phyloP scores from a whole-genome alignment of 1,140 invertebrate genomes.

The Euura saliciscinereae region DNA sequence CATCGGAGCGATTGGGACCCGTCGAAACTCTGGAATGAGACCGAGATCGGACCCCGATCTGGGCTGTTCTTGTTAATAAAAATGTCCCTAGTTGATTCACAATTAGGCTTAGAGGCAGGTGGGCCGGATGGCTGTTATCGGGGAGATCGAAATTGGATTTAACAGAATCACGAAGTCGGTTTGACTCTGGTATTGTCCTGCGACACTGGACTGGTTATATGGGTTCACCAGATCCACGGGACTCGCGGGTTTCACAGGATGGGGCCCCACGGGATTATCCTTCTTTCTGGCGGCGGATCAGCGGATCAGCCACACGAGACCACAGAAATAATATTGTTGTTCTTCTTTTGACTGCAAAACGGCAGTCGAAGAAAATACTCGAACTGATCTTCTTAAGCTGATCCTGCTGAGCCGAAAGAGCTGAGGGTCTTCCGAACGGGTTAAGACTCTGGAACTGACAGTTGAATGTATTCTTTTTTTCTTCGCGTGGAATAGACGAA shows the following conservation, averaged over 20 bases:
- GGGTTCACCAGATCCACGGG: neutral
- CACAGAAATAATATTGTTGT: constrained; percentile 6
- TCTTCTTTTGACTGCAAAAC: constrained; percentile 1
- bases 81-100: neutral
- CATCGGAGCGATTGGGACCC: neutral
- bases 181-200: neutral
- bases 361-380: constrained; percentile 1
- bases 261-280: neutral
- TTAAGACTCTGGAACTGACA: neutral
- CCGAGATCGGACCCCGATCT: neutral
- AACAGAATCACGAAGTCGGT: constrained; percentile 11
- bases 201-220: neutral
- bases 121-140: neutral
- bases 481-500: neutral
- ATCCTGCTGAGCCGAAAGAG: neutral
- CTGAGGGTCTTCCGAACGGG: neutral
- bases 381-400: constrained; percentile 7
- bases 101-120: neutral
- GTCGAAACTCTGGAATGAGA: neutral
- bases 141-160: constrained; percentile 9
- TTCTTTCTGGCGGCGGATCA: neutral
- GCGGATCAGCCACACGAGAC: neutral
- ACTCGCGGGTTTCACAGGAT: neutral
- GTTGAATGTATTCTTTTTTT: neutral
- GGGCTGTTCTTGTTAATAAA: constrained; percentile 9